Evolutionary conservation across 2,888 invertebrate genomes (phyloP), one percentile per base, ranked within the genome.

Genomic region (Trypoxylon attenuatum): DNA sequence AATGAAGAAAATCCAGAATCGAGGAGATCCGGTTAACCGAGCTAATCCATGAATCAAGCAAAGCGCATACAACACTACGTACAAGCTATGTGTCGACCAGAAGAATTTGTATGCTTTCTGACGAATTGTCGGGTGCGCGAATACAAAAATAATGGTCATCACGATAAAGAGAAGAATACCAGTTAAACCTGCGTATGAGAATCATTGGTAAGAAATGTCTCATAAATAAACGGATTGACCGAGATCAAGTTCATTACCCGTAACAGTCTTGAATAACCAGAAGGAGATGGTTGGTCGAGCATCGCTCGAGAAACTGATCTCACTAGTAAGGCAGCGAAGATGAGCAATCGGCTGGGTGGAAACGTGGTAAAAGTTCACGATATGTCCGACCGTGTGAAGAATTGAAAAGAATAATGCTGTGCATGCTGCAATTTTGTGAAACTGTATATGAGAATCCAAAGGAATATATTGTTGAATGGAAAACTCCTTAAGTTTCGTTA

Each of bases 281-380:
- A 96, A 98, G 0, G 94, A 94, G 69, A 98, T 96, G 6, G 96
- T 96, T 0, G 97, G 97, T 80, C 95, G 93, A 81, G 96, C 96
- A 87, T 98, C 98, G 0, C 97, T 97, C 0, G 96, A 93, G 83
- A 98, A 98, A 78, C 96, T 94, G 5, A 98, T 94, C 87, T 98
- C 98, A 72, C 95, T 94, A 1, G 98, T 98, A 4, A 98, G 89
- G 83, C 98, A 98, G 25, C 94, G 91, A 1, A 98, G 88, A 87
- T 98, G 96, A 81, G 96, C 97, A 1, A 97, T 90, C 0, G 97
- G 96, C 83, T 98, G 98, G 0, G 97, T 98, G 2, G 97, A 97
- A 0, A 98, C 95, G 83, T 98, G 98, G 86, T 98, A 98, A 88
- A 98, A 98, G 88, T 98, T 98, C 25, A 98, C 96, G 84, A 98